These are phyloP conservation scores for Nomada goodeniana DNA, from an alignment of 2,888 invertebrate genomes.

Conservation along the genomic window DNA sequence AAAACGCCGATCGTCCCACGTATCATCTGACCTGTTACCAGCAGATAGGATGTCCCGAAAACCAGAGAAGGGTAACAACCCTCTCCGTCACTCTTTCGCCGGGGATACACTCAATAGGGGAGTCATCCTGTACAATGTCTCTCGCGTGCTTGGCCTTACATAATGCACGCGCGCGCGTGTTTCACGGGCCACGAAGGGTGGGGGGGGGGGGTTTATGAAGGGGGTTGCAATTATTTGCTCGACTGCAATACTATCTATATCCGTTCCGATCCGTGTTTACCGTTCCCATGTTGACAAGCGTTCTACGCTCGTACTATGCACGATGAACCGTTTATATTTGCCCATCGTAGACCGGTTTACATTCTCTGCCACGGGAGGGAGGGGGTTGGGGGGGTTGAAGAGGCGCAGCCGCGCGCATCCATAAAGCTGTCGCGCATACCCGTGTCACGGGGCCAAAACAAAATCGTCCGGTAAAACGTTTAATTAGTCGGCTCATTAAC, in stretches of 20 bases:
- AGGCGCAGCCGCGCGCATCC: conserved; percentile 37
- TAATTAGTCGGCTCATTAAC: conserved; percentile 43
- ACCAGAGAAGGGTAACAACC: conserved; percentile 52
- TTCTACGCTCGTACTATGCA: conserved; percentile 63
- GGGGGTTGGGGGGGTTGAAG: conserved; percentile 1
- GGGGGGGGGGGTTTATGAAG: conserved; percentile 27
- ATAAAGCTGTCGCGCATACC: conserved; percentile 40
- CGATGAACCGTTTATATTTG: conserved; percentile 66
- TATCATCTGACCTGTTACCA: conserved; percentile 18
- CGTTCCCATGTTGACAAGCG: conserved; percentile 78
- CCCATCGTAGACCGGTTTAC: conserved; percentile 59
- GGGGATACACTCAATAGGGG: conserved; percentile 29
- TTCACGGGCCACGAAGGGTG: neutral
- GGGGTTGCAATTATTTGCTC: conserved; percentile 73
- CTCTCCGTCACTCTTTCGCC: conserved; percentile 39
- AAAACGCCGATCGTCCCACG: conserved; percentile 5
- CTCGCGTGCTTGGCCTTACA: conserved; percentile 67
- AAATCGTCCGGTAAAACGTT: conserved; percentile 36
- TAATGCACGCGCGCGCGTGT: conserved; percentile 56
- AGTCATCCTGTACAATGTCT: conserved; percentile 48
- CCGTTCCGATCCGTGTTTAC: conserved; percentile 75
- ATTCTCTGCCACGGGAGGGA: conserved; percentile 37
- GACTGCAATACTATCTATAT: conserved; percentile 75
- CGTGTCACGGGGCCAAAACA: conserved; percentile 25
- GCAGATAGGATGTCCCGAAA: conserved; percentile 17